A percentile compares a stretch with the other conserved stretches of the same genome.
phyloP scores from a whole-genome alignment of 2,113 vertebrate genomes.

The Lepisosteus osseus region DNA sequence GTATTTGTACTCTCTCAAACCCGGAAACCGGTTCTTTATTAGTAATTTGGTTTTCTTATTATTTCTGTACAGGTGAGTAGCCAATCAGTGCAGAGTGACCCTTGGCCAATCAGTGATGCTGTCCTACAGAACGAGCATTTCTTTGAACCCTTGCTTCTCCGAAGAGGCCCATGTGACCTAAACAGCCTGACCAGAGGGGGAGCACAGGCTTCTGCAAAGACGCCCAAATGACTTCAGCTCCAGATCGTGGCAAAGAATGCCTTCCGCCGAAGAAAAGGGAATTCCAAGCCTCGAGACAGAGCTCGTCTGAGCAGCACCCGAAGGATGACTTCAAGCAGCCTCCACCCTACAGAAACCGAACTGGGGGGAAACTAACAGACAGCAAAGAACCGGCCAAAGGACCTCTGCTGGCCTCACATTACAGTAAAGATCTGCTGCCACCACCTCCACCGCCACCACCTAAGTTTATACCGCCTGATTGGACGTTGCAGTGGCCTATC shows the following conservation, averaged over 20 bases:
- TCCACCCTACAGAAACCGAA: slow-evolving; percentile 53
- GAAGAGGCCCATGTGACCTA: slow-evolving; percentile 76
- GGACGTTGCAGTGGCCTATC: slow-evolving; percentile 54
- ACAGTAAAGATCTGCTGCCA: slow-evolving; percentile 41
- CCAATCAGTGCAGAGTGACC: slow-evolving; percentile 37
- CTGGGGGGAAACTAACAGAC: slow-evolving; percentile 47
- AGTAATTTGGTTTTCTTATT: neutral
- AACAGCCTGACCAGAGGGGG: slow-evolving; percentile 56
- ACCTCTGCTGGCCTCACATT: slow-evolving; percentile 21
- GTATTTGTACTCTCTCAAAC: no score
- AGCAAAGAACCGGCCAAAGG: slow-evolving; percentile 46
- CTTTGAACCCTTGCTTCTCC: slow-evolving; percentile 57
- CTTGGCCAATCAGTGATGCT: slow-evolving; percentile 61
- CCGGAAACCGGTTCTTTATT: no score
- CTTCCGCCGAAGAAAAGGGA: slow-evolving; percentile 77
- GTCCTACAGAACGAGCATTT: slow-evolving; percentile 50
- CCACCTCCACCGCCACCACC: slow-evolving; percentile 36
- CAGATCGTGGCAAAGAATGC: slow-evolving; percentile 70
- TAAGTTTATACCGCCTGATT: neutral
- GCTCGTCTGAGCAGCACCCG: slow-evolving; percentile 47
- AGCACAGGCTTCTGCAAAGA: slow-evolving; percentile 55
- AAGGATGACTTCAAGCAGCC: slow-evolving; percentile 68
- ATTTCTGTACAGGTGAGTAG: slow-evolving; percentile 46
- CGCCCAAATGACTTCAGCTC: slow-evolving; percentile 74
- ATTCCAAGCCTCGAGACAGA: slow-evolving; percentile 52